A percentile compares a stretch with the other conserved stretches of the same genome.
These are phyloP conservation scores for Uloborus plumipes DNA, from an alignment of 2,888 invertebrate genomes.

Conservation along the genomic window DNA sequence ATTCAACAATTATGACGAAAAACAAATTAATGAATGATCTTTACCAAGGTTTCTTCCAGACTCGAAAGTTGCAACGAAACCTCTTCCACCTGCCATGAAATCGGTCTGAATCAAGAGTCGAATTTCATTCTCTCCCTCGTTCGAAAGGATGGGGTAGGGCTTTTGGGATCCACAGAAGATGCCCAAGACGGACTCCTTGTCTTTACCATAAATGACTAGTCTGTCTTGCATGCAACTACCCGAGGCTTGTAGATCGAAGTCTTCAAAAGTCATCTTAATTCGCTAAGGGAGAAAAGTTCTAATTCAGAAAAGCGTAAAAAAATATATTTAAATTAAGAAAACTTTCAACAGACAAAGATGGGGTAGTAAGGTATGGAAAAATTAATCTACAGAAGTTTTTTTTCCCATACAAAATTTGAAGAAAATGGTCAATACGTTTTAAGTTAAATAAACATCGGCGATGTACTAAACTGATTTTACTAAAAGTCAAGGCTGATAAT, in stretches of 20 bases:
- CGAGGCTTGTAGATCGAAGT: slow-evolving; percentile 34
- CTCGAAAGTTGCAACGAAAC: slow-evolving; percentile 24
- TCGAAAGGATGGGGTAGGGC: slow-evolving; percentile 19
- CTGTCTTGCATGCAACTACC: slow-evolving; percentile 22
- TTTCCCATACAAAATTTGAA: no score
- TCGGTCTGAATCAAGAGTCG: slow-evolving; percentile 26
- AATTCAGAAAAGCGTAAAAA: no score
- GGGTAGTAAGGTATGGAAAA: no score
- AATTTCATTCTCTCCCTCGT: slow-evolving; percentile 24
- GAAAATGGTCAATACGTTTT: no score
- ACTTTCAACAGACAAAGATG: no score
- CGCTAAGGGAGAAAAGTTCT: neutral
- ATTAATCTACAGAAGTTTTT: no score
- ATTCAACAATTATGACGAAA: no score
- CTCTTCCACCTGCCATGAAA: slow-evolving; percentile 31
- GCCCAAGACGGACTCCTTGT: slow-evolving; percentile 9
- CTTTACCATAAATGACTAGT: slow-evolving; percentile 24
- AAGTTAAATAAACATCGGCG: no score
- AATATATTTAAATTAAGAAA: no score
- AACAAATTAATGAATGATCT: neutral
- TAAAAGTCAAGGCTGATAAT: no score
- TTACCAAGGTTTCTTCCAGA: slow-evolving; percentile 3
- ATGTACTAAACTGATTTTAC: no score
- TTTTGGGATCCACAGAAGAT: slow-evolving; percentile 17
- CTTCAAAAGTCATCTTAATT: slow-evolving; percentile 34